Conservation (phyloP, 2,888 invertebrate species). For the Branchipolynoe longqiensis region DNA sequence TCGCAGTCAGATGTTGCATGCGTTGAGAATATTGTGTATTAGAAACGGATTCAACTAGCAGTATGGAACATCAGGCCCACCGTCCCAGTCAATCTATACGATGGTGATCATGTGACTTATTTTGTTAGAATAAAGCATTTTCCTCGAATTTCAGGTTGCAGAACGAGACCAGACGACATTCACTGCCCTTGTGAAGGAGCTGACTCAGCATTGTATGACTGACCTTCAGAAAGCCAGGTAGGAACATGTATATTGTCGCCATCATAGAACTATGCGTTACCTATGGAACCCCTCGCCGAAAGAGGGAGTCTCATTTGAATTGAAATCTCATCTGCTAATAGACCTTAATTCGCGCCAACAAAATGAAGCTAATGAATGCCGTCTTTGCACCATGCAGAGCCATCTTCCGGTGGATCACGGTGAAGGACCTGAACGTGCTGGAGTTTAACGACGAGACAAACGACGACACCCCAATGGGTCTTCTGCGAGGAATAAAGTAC, state of each 20-base stretch:
- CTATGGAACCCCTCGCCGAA: not conserved
- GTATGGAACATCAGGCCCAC: too few species aligned
- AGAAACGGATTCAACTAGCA: too few species aligned
- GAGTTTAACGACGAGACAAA: constrained; percentile 85
- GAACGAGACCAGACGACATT: constrained; percentile 81
- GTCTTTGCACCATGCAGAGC: constrained; percentile 75
- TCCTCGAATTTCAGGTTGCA: constrained; percentile 78
- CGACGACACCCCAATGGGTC: constrained; percentile 80
- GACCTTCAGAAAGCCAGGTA: constrained; percentile 82
- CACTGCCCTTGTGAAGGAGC: constrained; percentile 80
- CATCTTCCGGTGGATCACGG: constrained; percentile 81
- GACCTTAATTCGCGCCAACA: too few species aligned
- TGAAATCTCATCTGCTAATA: too few species aligned
- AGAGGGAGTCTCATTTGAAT: too few species aligned
- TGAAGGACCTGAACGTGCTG: constrained; percentile 82
- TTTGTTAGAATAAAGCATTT: too few species aligned
- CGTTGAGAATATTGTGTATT: too few species aligned
- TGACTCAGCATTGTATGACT: constrained; percentile 78
- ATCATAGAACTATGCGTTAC: not conserved
- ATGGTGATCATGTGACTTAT: too few species aligned
- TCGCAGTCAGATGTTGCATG: too few species aligned
- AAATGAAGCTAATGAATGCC: not conserved
- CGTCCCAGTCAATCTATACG: too few species aligned
- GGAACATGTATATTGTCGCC: constrained; percentile 5
- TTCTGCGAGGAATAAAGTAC: constrained; percentile 81